phyloP scores from a whole-genome alignment of 2,797 vertebrate genomes.

The Xenops minutus region DNA sequence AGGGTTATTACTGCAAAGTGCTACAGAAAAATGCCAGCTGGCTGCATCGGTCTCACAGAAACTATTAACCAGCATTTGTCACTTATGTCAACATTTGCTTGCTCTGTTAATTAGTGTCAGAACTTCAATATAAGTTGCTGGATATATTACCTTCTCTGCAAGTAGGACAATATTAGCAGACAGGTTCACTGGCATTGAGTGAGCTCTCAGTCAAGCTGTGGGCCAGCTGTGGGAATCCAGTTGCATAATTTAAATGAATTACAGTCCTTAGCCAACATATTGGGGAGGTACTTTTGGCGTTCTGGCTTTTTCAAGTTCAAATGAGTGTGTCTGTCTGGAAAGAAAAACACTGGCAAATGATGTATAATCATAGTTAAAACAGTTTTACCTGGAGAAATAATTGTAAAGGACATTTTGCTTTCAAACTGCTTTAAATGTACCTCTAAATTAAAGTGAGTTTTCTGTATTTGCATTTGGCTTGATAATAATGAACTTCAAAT shows the following conservation, averaged over 20 bases:
- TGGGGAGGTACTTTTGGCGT: slow-evolving; percentile 42
- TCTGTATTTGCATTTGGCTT: slow-evolving; percentile 23
- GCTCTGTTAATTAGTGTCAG: slow-evolving; percentile 65
- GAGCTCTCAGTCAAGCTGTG: slow-evolving; percentile 46
- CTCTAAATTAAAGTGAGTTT: slow-evolving; percentile 36
- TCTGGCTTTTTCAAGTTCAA: slow-evolving; percentile 26
- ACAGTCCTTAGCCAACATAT: slow-evolving; percentile 45
- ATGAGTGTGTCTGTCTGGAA: slow-evolving; percentile 14
- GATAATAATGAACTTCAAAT: neutral
- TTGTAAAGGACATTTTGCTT: slow-evolving; percentile 13
- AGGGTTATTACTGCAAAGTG: slow-evolving; percentile 12
- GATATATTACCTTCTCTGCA: slow-evolving; percentile 50
- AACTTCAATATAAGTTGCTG: slow-evolving; percentile 77
- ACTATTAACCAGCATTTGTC: slow-evolving; percentile 11
- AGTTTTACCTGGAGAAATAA: slow-evolving; percentile 14
- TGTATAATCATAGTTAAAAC: neutral
- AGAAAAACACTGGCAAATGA: neutral
- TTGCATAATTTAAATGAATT: slow-evolving; percentile 76
- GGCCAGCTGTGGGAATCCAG: slow-evolving; percentile 73
- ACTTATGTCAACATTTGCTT: slow-evolving; percentile 59
- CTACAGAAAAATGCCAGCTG: slow-evolving; percentile 20
- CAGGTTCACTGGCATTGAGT: slow-evolving; percentile 52
- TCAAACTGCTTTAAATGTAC: slow-evolving; percentile 9
- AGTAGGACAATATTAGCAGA: slow-evolving; percentile 56
- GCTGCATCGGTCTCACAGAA: slow-evolving; percentile 12